Conservation (phyloP, 2,113 vertebrate genomes). For the Sphaerodactylus townsendi region DNA sequence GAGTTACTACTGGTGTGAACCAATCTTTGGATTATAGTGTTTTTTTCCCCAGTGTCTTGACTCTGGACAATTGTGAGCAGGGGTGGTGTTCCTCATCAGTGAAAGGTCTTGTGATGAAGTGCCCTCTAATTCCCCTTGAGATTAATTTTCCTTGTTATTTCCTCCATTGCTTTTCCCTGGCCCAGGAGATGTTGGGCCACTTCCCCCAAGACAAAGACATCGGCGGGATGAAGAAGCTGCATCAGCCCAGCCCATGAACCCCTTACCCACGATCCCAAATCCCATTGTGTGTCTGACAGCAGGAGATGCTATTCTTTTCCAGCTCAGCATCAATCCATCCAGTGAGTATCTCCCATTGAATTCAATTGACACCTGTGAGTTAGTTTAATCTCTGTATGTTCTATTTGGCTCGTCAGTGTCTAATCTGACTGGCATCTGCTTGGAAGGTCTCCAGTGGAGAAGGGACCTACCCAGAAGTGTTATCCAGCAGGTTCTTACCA, state of each 20-base stretch:
- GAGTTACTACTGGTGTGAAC: neutral
- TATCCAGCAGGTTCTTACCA: no score
- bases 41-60: no score
- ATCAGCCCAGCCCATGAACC: neutral
- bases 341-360: constrained; percentile 64
- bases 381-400: neutral
- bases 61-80: neutral
- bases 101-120: neutral
- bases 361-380: neutral
- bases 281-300: constrained; percentile 83
- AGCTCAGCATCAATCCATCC: constrained; percentile 80
- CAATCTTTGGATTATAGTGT: neutral
- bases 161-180: neutral
- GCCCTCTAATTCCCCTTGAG: neutral
- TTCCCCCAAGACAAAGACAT: constrained; percentile 20
- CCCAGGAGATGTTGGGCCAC: constrained; percentile 49
- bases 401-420: no score
- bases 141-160: neutral
- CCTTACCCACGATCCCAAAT: constrained; percentile 81
- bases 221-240: neutral
- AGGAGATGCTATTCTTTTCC: constrained; percentile 87
- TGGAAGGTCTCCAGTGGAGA: no score
- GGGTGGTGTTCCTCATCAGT: neutral
- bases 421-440: no score
- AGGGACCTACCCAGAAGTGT: no score